Base-by-base conservation (phyloP, 2,797 vertebrate species). In the Enteromius treurensis region DNA sequence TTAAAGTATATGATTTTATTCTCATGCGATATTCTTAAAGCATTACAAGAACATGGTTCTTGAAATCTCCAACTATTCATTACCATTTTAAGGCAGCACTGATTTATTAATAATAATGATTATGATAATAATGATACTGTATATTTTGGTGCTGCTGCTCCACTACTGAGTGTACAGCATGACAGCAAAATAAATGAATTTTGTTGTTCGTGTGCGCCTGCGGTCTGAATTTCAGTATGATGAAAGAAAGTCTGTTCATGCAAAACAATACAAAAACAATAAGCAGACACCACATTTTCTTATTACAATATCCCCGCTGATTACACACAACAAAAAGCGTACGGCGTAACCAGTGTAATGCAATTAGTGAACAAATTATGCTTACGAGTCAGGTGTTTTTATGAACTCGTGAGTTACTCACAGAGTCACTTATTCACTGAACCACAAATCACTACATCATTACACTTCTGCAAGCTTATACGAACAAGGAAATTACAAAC, bases 251-350 rank as follows among this genome's bases (percentile, higher is more conserved):
- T 23, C 71, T 37, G 19, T 55, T 32, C 10, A 75, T 55, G 49
- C 11, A 75, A 75, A 75, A 55, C n/a, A 55, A 75, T 17, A 58
- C 13, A 58, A 75, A 75, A 58, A 40, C 10, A 21, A 34, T 74
- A 53, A 75, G n/a, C 26, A 32, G 26, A 73, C 49, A 68, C 9
- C 65, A 68, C 19, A 58, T 23, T 40, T 75, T 58, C 51, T 17
- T 5, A 40, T 23, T 58, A 34, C 73, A 75, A 76, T 58, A 58
- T 58, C 34, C 13, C 23, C 11, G 5, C 51, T 76, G 51, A 40
- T n/a, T 76, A 21, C 32, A 58, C 51, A 76, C 21, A 75, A 55
- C 32, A 37, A 51, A 1, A 14, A 15, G 4, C 1, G 21, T 58
- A 40, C 17, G n/a, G 6, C 3, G 1, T 21, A 37, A 55, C 71